Conservation (phyloP, 2,113 vertebrate genomes). For the Chelonoidis abingdonii region DNA sequence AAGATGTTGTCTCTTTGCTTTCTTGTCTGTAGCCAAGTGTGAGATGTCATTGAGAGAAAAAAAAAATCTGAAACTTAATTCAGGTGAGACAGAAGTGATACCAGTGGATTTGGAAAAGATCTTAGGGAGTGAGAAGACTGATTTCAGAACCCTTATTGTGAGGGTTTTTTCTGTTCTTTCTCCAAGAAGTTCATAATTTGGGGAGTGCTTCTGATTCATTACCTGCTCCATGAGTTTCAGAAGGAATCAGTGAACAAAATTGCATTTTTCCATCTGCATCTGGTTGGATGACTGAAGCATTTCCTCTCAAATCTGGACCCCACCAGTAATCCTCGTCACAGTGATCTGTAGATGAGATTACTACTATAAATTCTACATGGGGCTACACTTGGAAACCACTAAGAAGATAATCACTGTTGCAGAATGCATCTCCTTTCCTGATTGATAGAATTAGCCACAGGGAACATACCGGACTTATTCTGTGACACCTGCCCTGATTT, state of each 20-base stretch:
- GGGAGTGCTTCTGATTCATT: not conserved
- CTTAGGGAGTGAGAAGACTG: not conserved
- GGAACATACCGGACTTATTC: not conserved
- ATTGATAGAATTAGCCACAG: not conserved
- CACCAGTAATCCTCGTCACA: not conserved
- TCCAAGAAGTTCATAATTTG: not conserved
- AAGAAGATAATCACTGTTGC: not conserved
- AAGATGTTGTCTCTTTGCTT: not conserved
- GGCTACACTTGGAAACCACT: not conserved
- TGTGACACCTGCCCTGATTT: not conserved
- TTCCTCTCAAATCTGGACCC: not conserved
- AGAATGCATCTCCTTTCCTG: not conserved
- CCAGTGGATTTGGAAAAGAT: not conserved
- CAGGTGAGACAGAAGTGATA: not conserved
- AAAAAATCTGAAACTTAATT: not conserved
- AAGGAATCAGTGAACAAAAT: not conserved
- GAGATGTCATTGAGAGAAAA: not conserved
- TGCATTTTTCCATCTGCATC: not conserved
- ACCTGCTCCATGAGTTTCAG: not conserved
- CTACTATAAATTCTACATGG: not conserved
- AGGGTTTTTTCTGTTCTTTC: not conserved
- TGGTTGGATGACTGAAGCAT: not conserved
- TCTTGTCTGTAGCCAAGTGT: not conserved
- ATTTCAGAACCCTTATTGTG: not conserved
- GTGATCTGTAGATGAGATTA: conserved; percentile 1